Evolutionary conservation across 1,140 invertebrate species (phyloP).

Genomic region (Hesperophylax magnus): DNA sequence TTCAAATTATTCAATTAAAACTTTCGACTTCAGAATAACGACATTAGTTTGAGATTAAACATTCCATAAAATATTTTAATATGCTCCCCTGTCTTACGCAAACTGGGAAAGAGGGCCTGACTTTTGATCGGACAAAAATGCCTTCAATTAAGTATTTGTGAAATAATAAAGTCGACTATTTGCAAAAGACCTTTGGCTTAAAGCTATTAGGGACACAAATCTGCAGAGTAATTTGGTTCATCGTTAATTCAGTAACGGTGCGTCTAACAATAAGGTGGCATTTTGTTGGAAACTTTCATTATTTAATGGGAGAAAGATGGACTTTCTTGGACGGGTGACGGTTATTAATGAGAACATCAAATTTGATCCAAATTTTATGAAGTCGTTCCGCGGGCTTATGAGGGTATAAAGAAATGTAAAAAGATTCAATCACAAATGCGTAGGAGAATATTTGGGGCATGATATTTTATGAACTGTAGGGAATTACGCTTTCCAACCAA

Average conservation of each 20-base stretch:
- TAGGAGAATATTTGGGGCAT: neutral
- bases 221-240: conserved; percentile 48
- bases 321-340: conserved; percentile 50
- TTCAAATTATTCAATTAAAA: conserved; percentile 31
- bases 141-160: conserved; percentile 36
- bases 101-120: conserved; percentile 2
- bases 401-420: conserved; percentile 11
- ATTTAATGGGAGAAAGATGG: conserved; percentile 46
- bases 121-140: conserved; percentile 20
- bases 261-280: conserved; percentile 42
- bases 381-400: conserved; percentile 22
- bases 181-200: conserved; percentile 37
- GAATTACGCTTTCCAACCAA: no score
- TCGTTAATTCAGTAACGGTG: conserved; percentile 49
- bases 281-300: conserved; percentile 53
- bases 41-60: conserved; percentile 35
- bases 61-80: conserved; percentile 31
- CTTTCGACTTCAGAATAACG: conserved; percentile 23
- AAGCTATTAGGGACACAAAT: conserved; percentile 47
- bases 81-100: neutral
- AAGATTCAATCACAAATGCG: conserved; percentile 17
- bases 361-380: conserved; percentile 45
- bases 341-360: conserved; percentile 53
- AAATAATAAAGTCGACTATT: conserved; percentile 48
- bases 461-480: no score